Percentiles rank a stretch among this genome's conserved stretches.
phyloP scores from a whole-genome alignment of 2,888 invertebrate genomes.

The Nomada flava region DNA sequence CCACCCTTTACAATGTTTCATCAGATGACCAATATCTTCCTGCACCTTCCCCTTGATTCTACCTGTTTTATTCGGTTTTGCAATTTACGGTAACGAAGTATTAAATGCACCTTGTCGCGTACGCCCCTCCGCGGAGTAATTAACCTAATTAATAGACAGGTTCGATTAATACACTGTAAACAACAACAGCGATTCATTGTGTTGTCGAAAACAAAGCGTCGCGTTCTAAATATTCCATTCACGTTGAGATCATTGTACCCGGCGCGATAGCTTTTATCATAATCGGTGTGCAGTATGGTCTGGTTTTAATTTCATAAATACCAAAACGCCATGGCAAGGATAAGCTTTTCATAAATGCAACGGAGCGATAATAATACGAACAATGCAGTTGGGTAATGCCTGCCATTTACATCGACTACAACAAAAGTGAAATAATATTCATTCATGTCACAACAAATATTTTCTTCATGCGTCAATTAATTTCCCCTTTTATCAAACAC shows the following conservation, averaged over 20 bases:
- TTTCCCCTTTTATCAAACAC: too few species aligned
- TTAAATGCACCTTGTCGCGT: neutral
- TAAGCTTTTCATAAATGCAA: neutral
- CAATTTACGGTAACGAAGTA: neutral
- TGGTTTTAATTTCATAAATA: slow-evolving; percentile 26
- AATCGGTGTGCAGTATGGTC: slow-evolving; percentile 1
- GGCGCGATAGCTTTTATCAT: slow-evolving; percentile 13
- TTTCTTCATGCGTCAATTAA: too few species aligned
- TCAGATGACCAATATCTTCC: neutral
- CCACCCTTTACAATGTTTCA: neutral
- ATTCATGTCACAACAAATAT: too few species aligned
- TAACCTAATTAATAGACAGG: slow-evolving; percentile 32
- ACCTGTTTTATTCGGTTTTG: neutral
- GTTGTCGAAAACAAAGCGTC: neutral
- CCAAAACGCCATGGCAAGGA: neutral
- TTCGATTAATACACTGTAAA: slow-evolving; percentile 5
- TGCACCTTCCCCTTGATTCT: neutral
- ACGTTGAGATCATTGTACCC: neutral
- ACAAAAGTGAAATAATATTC: too few species aligned
- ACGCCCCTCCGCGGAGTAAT: neutral
- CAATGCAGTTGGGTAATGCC: neutral
- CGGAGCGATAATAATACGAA: neutral
- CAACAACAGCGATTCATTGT: slow-evolving; percentile 7
- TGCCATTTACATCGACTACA: too few species aligned
- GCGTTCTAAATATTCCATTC: slow-evolving; percentile 18